A percentile compares a stretch with the other conserved stretches of the same genome.
These are phyloP conservation scores for Oreortyx pictus DNA, from an alignment of 2,797 vertebrate species.

Conservation along the genomic window DNA sequence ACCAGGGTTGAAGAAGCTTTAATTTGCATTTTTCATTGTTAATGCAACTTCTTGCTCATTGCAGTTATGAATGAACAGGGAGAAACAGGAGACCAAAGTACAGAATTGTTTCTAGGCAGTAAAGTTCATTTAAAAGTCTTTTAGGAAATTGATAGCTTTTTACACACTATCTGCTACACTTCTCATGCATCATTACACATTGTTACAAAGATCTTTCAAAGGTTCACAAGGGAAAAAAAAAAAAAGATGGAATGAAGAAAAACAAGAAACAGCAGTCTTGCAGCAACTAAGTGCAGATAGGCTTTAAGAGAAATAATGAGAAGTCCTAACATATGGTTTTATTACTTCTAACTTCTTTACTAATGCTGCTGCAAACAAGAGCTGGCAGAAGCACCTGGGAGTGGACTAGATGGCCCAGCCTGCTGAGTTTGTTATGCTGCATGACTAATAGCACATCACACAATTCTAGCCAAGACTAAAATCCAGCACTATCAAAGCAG, in stretches of 20 bases:
- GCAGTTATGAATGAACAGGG: background rate
- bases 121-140: background rate
- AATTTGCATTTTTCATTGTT: background rate
- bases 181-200: background rate
- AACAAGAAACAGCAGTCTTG: background rate
- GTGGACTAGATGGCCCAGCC: background rate
- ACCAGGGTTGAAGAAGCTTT: background rate
- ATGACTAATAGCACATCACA: background rate
- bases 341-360: background rate
- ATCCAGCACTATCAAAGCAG: background rate
- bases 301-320: background rate
- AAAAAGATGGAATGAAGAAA: background rate
- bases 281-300: background rate
- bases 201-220: background rate
- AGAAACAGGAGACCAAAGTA: background rate
- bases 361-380: background rate
- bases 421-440: background rate
- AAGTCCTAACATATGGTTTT: background rate
- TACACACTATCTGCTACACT: background rate
- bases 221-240: background rate
- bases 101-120: background rate
- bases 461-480: background rate
- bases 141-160: background rate
- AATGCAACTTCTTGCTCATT: background rate
- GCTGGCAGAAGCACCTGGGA: background rate